Base-by-base conservation (phyloP, 2,888 invertebrate species). In the Netelia virgata region DNA sequence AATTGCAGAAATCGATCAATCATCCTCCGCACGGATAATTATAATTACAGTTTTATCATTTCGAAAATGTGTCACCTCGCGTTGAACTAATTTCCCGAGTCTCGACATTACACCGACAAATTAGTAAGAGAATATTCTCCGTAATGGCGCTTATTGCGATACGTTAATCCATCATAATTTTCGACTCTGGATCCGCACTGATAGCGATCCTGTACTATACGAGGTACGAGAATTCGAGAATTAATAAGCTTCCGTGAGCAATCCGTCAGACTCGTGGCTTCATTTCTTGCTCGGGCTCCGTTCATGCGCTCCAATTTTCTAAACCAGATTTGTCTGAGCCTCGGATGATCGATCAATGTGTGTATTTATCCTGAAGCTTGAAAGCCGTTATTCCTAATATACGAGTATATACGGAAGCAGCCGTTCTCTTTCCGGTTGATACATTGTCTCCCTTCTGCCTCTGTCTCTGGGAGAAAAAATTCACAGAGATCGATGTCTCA, bases 311-410 rank as follows among this genome's bases (percentile, higher is more conserved):
- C 70, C 66, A 68, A 68, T 68, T 73, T 73, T 84, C 68, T 57
- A 57, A 43, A 64, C 69, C 64, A 61, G 68, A 76, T 76, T 59
- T 50, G n/a, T 16, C 20, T 61, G 59, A 61, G 69, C 57, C 41
- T 20, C 16, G 61, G 61, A 61, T 78, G 61, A 70, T 78, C 53
- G 77, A 78, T 78, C 69, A 76, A 23, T 74, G 6, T 50, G 41
- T 80, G 59, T 66, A 36, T 28, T 20, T 47, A n/a, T 73, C 57
- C n/a, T 10, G n/a, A 53, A 70, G 28, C 43, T 36, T 72, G 41
- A 47, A 59, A 63, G 41, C 11, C 53, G 16, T 64, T 75, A 20
- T 23, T 69, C 23, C 43, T 20, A 59, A 68, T 59, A 10, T 14
- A 47, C n/a, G n/a, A n/a, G n/a, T 14, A 36, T 57, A 77, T n/a